phyloP scores from a whole-genome alignment of 2,113 vertebrate genomes.

The Micronycteris hirsuta region DNA sequence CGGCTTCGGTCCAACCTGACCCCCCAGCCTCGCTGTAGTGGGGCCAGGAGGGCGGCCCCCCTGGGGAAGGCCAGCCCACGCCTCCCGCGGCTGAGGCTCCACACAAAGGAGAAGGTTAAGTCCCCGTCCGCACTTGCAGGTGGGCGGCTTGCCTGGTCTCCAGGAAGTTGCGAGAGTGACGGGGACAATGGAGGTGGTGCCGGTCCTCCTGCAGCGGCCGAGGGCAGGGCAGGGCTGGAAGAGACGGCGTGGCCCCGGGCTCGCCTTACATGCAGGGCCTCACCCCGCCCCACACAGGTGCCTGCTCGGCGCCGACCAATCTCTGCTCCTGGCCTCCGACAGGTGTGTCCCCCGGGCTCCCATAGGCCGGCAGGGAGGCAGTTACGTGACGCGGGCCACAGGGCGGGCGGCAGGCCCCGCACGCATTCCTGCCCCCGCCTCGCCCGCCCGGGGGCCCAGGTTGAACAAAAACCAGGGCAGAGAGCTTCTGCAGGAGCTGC shows the following conservation, averaged over 20 bases:
- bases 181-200: constrained; percentile 32
- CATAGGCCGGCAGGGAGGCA: constrained; percentile 80
- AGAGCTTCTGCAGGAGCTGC: background rate
- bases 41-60: background rate
- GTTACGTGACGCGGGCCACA: constrained; percentile 18
- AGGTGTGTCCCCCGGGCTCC: constrained; percentile 91
- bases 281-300: constrained; percentile 93
- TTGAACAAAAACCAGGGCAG: constrained; percentile 51
- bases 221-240: constrained; percentile 83
- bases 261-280: constrained; percentile 95
- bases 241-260: constrained; percentile 89
- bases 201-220: constrained; percentile 40
- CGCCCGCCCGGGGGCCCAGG: background rate
- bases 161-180: background rate
- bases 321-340: constrained; percentile 82
- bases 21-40: background rate
- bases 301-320: constrained; percentile 91
- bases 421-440: constrained; percentile 51
- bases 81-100: background rate
- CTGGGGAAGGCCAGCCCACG: background rate
- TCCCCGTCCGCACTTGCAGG: background rate
- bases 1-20: background rate
- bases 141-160: background rate
- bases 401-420: constrained; percentile 33
- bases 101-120: background rate